phyloP scores from a whole-genome alignment of 2,888 invertebrate genomes.

The Steinernema scapterisci region DNA sequence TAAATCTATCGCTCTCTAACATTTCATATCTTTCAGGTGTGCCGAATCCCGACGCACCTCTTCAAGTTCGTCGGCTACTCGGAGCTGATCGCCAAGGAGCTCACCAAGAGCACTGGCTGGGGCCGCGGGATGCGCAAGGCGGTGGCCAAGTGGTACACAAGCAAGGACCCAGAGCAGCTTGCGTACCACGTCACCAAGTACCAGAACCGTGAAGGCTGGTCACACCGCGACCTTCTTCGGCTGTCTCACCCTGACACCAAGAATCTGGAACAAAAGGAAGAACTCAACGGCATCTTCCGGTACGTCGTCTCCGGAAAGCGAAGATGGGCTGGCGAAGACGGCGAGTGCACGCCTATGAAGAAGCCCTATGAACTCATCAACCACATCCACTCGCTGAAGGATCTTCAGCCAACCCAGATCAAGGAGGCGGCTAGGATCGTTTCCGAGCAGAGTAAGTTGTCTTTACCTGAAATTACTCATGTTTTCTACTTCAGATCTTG shows the following conservation, averaged over 20 bases:
- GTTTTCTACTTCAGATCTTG: conserved; percentile 69
- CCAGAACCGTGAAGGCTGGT: conserved; percentile 76
- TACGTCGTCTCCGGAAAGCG: conserved; percentile 50
- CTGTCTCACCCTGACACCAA: conserved; percentile 64
- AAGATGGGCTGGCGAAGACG: neutral
- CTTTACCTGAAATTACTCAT: neutral
- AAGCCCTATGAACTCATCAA: conserved; percentile 51
- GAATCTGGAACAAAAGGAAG: neutral
- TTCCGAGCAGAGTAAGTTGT: conserved; percentile 31
- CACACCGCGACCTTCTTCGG: conserved; percentile 77
- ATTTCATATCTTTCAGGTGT: conserved; percentile 72
- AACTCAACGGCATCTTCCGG: conserved; percentile 51
- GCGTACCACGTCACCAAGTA: conserved; percentile 75
- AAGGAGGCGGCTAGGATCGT: conserved; percentile 43
- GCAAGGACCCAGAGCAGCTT: conserved; percentile 74
- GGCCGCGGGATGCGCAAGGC: conserved; percentile 75
- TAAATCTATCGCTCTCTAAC: neutral
- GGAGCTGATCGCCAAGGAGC: conserved; percentile 69
- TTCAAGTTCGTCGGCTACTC: conserved; percentile 75
- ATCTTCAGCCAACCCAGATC: conserved; percentile 39
- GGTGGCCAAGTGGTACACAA: conserved; percentile 75
- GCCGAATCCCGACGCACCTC: conserved; percentile 75
- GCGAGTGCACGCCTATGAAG: conserved; percentile 8
- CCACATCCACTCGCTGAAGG: conserved; percentile 44
- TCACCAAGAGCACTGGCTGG: conserved; percentile 69